Evolutionary conservation across 2,797 vertebrate species (phyloP), one percentile per base, ranked within the genome.

Genomic region (Sitta carolinensis): DNA sequence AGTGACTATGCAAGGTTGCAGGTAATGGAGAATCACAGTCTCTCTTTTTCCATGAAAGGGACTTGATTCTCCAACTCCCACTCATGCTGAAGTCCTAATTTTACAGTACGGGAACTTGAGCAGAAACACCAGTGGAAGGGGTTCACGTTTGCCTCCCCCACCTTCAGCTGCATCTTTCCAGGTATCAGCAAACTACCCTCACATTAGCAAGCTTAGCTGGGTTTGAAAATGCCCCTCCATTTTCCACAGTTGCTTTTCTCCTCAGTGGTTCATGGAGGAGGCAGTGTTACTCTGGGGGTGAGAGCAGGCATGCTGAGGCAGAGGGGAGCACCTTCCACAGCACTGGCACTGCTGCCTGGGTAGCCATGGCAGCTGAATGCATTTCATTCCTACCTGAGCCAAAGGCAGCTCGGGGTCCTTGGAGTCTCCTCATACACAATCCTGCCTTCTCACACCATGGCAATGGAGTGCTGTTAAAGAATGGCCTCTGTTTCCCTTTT

Each of bases 21-120:
- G 85, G 89, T 91, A 91, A 85, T 67, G 83, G 76, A 94, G 94
- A 92, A 90, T 73, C 52, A 73, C 7, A 15, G 93, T 75, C 57
- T 87, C 54, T 89, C 21, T 95, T 95, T 94, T 96, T 95, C 85
- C 94, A 64, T 25, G 3, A 91, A 84, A 84, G 11, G 42, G 38
- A 70, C 73, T 54, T 63, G 29, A 40, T 72, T 95, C 62, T 73
- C 50, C 13, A 77, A 86, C 94, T 84, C 91, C 91, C 47, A 96
- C 93, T 90, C 96, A 91, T 73, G 85, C 83, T 95, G 73, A 63
- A 88, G 91, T 48, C 88, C 77, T 84, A 67, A 36, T 90, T 94
- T 93, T 90, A 69, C 80, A 63, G 10, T n/a, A 66, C 0, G 0
- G 77, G 70, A 88, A 90, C 87, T 84, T 91, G 40, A 95, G 52